Percentiles rank a stretch among this genome's conserved stretches.
phyloP scores from a whole-genome alignment of 2,113 vertebrate species.

The Cavia aperea region DNA sequence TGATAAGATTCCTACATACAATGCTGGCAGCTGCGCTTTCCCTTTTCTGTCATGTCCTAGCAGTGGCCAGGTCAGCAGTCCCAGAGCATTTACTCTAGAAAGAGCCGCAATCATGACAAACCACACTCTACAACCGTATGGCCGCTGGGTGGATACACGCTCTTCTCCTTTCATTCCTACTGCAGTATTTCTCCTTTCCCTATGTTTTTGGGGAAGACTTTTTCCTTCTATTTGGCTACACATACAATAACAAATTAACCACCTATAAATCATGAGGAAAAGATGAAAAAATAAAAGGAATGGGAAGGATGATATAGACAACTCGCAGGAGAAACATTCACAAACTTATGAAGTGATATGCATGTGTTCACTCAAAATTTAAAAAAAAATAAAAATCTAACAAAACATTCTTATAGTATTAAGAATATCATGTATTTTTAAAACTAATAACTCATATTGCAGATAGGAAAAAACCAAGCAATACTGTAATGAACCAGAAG shows the following conservation, averaged over 20 bases:
- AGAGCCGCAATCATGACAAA: neutral
- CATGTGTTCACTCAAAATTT: neutral
- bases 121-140: neutral
- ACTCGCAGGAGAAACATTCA: neutral
- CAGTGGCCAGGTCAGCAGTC: neutral
- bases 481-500: neutral
- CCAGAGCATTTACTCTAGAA: neutral
- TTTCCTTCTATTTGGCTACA: neutral
- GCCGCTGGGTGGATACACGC: neutral
- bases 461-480: neutral
- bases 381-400: neutral
- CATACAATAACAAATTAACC: neutral
- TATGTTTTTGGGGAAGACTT: neutral
- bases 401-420: neutral
- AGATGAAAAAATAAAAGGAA: neutral
- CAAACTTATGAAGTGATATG: neutral
- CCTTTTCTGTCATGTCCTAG: neutral
- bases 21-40: neutral
- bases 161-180: conserved; percentile 10
- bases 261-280: neutral
- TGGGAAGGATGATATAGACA: neutral
- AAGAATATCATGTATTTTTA: neutral
- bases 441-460: neutral
- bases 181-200: neutral
- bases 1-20: neutral